These are phyloP conservation scores for Condylostylus longicornis DNA, from an alignment of 1,140 invertebrate species.

Conservation along the genomic window DNA sequence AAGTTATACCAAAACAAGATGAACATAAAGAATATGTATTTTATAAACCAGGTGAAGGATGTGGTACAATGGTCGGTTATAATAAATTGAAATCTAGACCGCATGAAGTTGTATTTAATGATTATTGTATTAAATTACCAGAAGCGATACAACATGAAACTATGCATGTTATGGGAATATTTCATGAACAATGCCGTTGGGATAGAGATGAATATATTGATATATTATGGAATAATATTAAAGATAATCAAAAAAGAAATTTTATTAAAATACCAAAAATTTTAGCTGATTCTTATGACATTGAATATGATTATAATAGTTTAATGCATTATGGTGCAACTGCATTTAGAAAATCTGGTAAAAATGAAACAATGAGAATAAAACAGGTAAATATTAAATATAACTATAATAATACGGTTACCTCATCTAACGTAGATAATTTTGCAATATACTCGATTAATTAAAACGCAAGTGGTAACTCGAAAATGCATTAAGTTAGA, in stretches of 20 bases:
- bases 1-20: constrained; percentile 3
- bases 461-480: no score
- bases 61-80: constrained; percentile 22
- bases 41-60: constrained; percentile 16
- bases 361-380: no score
- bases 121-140: constrained; percentile 14
- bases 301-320: no score
- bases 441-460: no score
- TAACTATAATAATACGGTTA: no score
- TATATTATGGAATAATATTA: constrained; percentile 39
- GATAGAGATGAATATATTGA: constrained; percentile 37
- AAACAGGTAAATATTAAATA: no score
- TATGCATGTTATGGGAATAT: constrained; percentile 38
- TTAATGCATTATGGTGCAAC: no score
- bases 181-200: constrained; percentile 39
- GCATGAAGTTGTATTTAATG: constrained; percentile 17
- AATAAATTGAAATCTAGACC: constrained; percentile 12
- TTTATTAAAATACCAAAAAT: constrained; percentile 19
- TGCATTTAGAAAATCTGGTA: no score
- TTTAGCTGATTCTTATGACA: constrained; percentile 16
- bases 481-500: no score
- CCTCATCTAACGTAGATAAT: no score
- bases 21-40: no score
- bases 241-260: constrained; percentile 22
- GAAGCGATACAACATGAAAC: constrained; percentile 41